A percentile compares a stretch with the other conserved stretches of the same genome.
phyloP scores from a whole-genome alignment of 2,888 invertebrate species.

The Idaea aversata region DNA sequence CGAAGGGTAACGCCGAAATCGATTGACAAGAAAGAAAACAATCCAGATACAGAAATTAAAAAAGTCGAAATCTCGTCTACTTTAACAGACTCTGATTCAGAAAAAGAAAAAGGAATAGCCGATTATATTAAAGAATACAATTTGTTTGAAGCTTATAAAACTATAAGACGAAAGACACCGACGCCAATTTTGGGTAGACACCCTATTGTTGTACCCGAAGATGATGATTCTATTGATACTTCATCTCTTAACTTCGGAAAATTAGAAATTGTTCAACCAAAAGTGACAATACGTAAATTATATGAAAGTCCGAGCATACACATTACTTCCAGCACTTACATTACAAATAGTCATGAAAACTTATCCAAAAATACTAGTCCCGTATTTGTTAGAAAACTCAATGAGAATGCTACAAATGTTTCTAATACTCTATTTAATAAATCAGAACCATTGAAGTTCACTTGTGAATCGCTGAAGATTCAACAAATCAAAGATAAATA shows the following conservation, averaged over 20 bases:
- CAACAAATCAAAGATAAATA: slow-evolving; percentile 14
- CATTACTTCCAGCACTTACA: slow-evolving; percentile 26
- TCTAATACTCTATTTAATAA: slow-evolving; percentile 11
- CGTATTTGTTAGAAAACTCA: slow-evolving; percentile 6
- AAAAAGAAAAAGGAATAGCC: slow-evolving; percentile 22
- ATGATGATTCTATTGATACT: slow-evolving; percentile 11
- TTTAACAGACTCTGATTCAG: slow-evolving; percentile 12
- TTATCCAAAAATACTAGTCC: slow-evolving; percentile 2
- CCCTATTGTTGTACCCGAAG: slow-evolving; percentile 2
- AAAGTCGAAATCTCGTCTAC: background rate
- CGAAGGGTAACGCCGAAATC: background rate
- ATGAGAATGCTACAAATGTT: background rate
- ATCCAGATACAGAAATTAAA: background rate
- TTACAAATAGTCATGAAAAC: slow-evolving; percentile 27
- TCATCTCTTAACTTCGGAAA: slow-evolving; percentile 19
- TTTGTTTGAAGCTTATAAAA: slow-evolving; percentile 31
- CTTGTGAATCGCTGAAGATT: slow-evolving; percentile 19
- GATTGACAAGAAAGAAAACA: background rate
- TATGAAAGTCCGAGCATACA: slow-evolving; percentile 29
- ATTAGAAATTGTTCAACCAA: slow-evolving; percentile 26
- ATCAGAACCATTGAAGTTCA: slow-evolving; percentile 12
- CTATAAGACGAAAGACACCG: slow-evolving; percentile 27
- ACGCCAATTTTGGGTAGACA: slow-evolving; percentile 20
- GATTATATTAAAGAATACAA: slow-evolving; percentile 31
- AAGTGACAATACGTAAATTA: slow-evolving; percentile 26